Evolutionary conservation across 1,140 invertebrate species (phyloP).

Genomic region (Drosophila ohnishii): DNA sequence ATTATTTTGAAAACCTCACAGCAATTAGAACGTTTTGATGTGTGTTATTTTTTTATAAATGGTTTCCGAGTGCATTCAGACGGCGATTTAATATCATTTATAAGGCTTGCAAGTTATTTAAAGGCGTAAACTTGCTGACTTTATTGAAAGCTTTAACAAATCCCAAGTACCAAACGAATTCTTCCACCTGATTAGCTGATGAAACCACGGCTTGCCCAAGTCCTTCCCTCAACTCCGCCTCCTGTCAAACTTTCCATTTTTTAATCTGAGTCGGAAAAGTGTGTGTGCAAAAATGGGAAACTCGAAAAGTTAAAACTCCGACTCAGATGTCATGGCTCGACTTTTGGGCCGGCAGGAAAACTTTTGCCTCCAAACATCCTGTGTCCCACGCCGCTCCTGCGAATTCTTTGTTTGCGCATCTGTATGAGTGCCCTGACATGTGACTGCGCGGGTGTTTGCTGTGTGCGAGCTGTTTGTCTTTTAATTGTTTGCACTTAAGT

Average conservation of each 20-base stretch:
- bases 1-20: not conserved
- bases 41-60: too few relatives aligned
- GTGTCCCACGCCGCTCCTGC: slow-evolving; percentile 25
- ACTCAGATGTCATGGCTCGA: slow-evolving; percentile 67
- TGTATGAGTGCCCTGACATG: slow-evolving; percentile 32
- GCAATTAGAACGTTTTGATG: too few relatives aligned
- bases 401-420: slow-evolving; percentile 52
- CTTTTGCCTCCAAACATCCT: slow-evolving; percentile 48
- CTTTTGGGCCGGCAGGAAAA: slow-evolving; percentile 68
- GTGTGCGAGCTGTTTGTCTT: slow-evolving; percentile 72
- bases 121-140: not conserved
- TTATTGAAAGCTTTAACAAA: slow-evolving; percentile 6
- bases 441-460: slow-evolving; percentile 21
- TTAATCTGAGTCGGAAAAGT: slow-evolving; percentile 38
- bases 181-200: slow-evolving; percentile 12
- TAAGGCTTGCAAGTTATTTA: not conserved
- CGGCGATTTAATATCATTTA: not conserved
- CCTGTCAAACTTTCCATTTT: slow-evolving; percentile 32
- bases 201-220: not conserved
- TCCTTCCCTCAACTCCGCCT: not conserved
- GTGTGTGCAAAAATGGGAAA: slow-evolving; percentile 31
- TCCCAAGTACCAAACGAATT: not conserved
- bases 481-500: slow-evolving; percentile 81
- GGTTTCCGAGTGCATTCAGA: too few relatives aligned
- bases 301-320: slow-evolving; percentile 48